Evolutionary conservation across 2,888 invertebrate species (phyloP).

Genomic region (Marronus borbonicus): DNA sequence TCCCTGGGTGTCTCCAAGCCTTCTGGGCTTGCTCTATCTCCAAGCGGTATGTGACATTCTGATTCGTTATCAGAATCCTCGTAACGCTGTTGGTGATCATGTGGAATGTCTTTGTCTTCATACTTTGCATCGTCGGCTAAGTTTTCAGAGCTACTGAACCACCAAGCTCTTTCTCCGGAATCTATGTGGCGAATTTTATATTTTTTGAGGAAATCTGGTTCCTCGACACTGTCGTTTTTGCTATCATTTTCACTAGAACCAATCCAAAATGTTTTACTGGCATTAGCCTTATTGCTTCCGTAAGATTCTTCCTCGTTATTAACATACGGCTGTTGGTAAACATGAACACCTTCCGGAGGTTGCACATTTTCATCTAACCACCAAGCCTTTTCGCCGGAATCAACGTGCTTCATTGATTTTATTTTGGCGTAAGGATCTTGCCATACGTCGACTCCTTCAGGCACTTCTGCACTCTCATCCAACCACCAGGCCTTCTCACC

Average conservation of each 20-base stretch:
- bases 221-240: slow-evolving; percentile 66
- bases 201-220: slow-evolving; percentile 72
- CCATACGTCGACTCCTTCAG: slow-evolving; percentile 75
- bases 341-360: slow-evolving; percentile 78
- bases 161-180: slow-evolving; percentile 82
- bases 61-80: slow-evolving; percentile 72
- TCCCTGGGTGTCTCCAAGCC: slow-evolving; percentile 75
- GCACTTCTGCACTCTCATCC: slow-evolving; percentile 78
- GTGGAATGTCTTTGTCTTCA: slow-evolving; percentile 55
- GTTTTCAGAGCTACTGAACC: slow-evolving; percentile 72
- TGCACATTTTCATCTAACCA: slow-evolving; percentile 81
- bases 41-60: slow-evolving; percentile 75
- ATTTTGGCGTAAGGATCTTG: slow-evolving; percentile 52
- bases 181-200: slow-evolving; percentile 77
- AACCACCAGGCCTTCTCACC: slow-evolving; percentile 83
- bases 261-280: slow-evolving; percentile 54
- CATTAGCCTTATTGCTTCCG: slow-evolving; percentile 13
- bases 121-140: slow-evolving; percentile 58
- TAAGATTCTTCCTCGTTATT: slow-evolving; percentile 8
- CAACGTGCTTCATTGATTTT: slow-evolving; percentile 72
- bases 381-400: slow-evolving; percentile 81
- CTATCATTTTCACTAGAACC: slow-evolving; percentile 53
- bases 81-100: slow-evolving; percentile 41
- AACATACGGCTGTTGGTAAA: slow-evolving; percentile 54
- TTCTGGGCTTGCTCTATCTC: slow-evolving; percentile 87